Conservation (phyloP, 2,113 vertebrate species). For the Mormyrus iriodes region DNA sequence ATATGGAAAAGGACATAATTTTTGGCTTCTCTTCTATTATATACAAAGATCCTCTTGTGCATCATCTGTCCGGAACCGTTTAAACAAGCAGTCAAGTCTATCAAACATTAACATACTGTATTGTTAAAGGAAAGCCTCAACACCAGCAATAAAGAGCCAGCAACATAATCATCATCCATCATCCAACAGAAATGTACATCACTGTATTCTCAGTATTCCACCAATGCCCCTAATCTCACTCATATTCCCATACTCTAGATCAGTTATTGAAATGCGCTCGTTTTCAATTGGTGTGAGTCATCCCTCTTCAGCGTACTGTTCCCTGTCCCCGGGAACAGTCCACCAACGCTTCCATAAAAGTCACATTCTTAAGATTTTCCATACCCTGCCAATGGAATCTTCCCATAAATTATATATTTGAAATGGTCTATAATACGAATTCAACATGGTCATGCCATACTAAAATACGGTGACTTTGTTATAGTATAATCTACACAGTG, state of each 20-base stretch:
- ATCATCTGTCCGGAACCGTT: constrained; percentile 47
- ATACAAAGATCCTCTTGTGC: constrained; percentile 3
- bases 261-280: neutral
- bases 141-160: constrained; percentile 20
- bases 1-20: neutral
- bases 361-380: neutral
- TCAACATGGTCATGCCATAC: neutral
- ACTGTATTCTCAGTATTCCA: neutral
- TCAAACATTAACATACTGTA: constrained; percentile 30
- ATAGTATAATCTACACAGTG: neutral
- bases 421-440: neutral
- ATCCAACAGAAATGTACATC: neutral
- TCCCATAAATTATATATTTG: neutral
- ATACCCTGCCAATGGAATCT: neutral
- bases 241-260: neutral
- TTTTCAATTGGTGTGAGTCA: neutral
- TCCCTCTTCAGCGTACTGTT: neutral
- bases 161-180: neutral
- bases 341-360: neutral
- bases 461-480: neutral
- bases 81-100: constrained; percentile 38
- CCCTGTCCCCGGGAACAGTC: neutral
- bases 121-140: constrained; percentile 40
- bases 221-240: neutral
- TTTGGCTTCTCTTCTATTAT: constrained; percentile 5